Evolutionary conservation across 2,113 vertebrate species (phyloP), one percentile per base, ranked within the genome.

Genomic region (Dromas ardeola): DNA sequence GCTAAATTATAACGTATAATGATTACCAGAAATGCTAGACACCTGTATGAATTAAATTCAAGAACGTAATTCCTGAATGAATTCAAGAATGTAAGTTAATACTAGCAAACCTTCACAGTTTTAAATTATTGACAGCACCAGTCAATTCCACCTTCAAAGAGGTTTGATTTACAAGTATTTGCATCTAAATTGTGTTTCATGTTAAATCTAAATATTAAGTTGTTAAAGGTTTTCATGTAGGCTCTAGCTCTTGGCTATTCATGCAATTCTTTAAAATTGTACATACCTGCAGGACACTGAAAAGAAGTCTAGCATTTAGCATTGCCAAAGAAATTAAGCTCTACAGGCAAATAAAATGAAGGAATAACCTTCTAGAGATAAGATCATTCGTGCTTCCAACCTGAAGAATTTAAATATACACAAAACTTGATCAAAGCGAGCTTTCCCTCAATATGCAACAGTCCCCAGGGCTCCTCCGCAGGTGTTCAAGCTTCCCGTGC

Each of bases 151-250:
- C 42, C 65, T 86, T 90, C 63, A 59, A 73, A 66, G 50, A 88
- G 67, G 69, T 88, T 50, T 88, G 67, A 92, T 95, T 96, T 93
- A 69, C 74, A 94, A 93, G 53, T 88, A 95, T 93, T 93, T 95
- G 74, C 93, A 89, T 93, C 73, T 50, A 50, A 90, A 94, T 49
- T 76, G 59, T 40, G 36, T 65, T 95, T 82, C 58, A 76, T 21
- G 15, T 34, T 90, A 88, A 85, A 91, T 55, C 27, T 65, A 73
- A 67, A 81, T n/a, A 84, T 20, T 42, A 62, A 79, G 29, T 25
- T 62, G 36, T 47, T 76, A 73, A 56, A 62, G 9, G 22, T 40
- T 62, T 81, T 59, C 22, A 52, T 27, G 34, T 7, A 62, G 53
- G 42, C 20, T 90, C n/a, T 45, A 67, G 38, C 53, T 86, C 49